Evolutionary conservation across 2,888 invertebrate species (phyloP), one percentile per base, ranked within the genome.

Genomic region (Nebria salina): DNA sequence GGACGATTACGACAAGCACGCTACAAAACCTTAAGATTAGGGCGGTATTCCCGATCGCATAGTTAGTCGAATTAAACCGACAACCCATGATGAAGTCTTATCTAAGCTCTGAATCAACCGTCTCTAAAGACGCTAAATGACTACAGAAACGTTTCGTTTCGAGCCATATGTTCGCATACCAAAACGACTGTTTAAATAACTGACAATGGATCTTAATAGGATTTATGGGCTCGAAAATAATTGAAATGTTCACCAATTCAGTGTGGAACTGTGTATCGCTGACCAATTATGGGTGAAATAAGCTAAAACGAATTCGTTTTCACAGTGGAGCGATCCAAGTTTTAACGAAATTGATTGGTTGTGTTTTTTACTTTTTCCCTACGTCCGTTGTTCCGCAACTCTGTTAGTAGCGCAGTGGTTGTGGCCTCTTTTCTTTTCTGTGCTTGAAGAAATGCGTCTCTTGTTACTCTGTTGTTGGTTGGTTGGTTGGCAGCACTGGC

Each of bases 31-130:
- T 13, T 54, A 54, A 54, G 54, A 54, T 54, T 54, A 54, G 54
- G 54, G 54, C 3, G 8, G 54, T 11, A 77, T 77, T 77, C 77
- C 77, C 77, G 72, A 77, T 77, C 72, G 77, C 64, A 72, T 77
- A 77, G 72, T 77, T 77, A 72, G 64, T 41, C n/a, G 77, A 72
- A 72, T 77, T 65, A 72, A 43, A 72, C 64, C 77, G 20, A 15
- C 9, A 26, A 64, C 0, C 13, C 41, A 43, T 8, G 64, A 65
- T 25, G 72, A 43, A 65, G 54, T 73, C 76, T 75, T 76, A 76
- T 76, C 76, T 43, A 25, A 8, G 54, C 66, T 20, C 20, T 26
- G 64, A 43, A 72, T 77, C 77, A 72, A 54, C 77, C 65, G 72
- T 64, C 54, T 26, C 65, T 54, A 13, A 54, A 34, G 34, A 54